Evolutionary conservation across 2,113 vertebrate species (phyloP).

Genomic region (Syrrhaptes paradoxus): DNA sequence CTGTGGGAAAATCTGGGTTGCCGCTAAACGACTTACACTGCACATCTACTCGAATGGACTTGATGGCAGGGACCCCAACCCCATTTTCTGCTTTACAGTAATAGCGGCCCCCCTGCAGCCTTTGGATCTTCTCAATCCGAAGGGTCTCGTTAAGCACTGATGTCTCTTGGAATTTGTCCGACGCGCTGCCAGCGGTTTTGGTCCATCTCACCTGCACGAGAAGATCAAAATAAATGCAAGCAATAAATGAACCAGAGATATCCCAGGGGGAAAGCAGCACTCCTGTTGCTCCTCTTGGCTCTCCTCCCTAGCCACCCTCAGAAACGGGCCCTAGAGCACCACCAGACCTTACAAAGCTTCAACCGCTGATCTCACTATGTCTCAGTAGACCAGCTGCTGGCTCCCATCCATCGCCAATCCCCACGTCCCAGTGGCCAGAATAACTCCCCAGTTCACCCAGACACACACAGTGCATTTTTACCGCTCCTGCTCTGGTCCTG

Average conservation of each 20-base stretch:
- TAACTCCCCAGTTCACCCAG: not conserved
- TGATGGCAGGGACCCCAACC: conserved; percentile 98
- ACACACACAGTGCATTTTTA: not conserved
- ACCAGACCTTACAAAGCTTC: not conserved
- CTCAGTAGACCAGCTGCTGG: not conserved
- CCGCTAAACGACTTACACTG: conserved; percentile 91
- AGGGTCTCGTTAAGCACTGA: conserved; percentile 97
- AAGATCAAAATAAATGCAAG: not conserved
- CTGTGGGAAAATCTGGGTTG: conserved; percentile 71
- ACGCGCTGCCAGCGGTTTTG: conserved; percentile 94
- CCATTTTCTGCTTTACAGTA: conserved; percentile 99
- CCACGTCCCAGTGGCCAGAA: accelerated
- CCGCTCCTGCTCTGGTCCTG: not conserved
- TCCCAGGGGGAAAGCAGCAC: not conserved
- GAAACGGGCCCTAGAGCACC: not conserved
- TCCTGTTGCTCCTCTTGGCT: not conserved
- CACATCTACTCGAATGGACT: conserved; percentile 99
- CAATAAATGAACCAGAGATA: not conserved
- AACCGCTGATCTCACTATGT: not conserved
- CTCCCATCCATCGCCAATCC: not conserved
- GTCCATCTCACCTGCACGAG: conserved; percentile 92
- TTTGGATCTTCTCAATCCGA: conserved; percentile 90
- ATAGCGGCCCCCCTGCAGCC: conserved; percentile 96
- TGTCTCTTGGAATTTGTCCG: conserved; percentile 98
- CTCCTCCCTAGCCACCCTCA: not conserved